These are phyloP conservation scores for Capitulum mitella DNA, from an alignment of 2,888 invertebrate species.

Conservation along the genomic window DNA sequence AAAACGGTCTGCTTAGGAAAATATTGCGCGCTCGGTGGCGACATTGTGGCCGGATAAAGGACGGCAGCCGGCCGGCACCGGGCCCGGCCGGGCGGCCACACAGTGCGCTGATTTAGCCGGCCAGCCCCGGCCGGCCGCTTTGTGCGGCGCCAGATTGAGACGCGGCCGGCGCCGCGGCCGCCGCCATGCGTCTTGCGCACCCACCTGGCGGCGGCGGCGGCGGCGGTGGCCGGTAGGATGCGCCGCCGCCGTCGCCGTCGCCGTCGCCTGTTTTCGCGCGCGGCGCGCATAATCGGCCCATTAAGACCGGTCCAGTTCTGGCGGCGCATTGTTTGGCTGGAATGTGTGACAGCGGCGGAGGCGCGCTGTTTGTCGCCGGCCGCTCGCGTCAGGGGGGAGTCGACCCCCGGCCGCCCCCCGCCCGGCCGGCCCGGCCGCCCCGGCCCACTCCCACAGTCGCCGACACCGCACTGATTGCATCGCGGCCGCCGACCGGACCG, in stretches of 20 bases:
- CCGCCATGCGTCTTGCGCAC: background rate
- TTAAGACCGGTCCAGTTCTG: background rate
- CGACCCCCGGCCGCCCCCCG: background rate
- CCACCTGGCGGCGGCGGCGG: background rate
- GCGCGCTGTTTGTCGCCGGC: background rate
- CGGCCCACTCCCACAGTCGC: background rate
- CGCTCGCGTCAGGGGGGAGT: background rate
- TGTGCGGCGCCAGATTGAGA: background rate
- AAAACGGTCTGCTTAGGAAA: background rate
- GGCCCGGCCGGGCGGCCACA: background rate
- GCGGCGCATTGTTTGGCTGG: conserved; percentile 8
- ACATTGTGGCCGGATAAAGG: background rate
- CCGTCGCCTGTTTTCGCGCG: conserved; percentile 4
- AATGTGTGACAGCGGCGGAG: conserved; percentile 11
- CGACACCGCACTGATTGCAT: background rate
- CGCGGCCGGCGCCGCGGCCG: background rate
- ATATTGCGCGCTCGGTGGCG: background rate
- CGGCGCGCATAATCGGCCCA: background rate
- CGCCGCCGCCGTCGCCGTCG: background rate
- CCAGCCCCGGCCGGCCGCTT: background rate
- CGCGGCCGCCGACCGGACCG: background rate
- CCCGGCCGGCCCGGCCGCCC: background rate
- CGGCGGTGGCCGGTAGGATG: background rate
- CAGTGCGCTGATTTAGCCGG: conserved; percentile 1
- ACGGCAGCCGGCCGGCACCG: background rate